Conservation (phyloP, 2,113 vertebrate species). For the Desmodus rotundus region DNA sequence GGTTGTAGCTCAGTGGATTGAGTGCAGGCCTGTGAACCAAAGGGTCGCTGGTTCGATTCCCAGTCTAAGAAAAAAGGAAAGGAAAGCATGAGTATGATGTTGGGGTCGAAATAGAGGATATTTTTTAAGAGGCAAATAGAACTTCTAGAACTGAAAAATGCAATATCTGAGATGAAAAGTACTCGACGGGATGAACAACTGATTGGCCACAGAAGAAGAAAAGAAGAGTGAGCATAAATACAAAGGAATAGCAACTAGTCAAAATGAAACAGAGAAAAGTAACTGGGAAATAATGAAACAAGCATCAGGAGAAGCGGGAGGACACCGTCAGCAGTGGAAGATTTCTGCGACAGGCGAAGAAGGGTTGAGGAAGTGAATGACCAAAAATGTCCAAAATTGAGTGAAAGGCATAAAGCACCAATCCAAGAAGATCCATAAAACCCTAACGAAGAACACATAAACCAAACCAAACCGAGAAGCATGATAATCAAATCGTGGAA, state of each 20-base stretch:
- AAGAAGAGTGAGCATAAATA: neutral
- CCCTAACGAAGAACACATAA: neutral
- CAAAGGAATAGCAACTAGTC: neutral
- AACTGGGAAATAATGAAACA: neutral
- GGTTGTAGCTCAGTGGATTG: too few relatives aligned
- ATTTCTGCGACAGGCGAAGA: neutral
- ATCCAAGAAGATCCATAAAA: neutral
- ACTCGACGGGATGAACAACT: neutral
- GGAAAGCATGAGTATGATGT: neutral
- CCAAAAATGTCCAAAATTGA: neutral
- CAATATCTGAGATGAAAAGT: neutral
- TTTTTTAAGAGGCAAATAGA: neutral
- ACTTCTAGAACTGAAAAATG: neutral
- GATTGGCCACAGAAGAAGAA: neutral
- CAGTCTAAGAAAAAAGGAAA: neutral
- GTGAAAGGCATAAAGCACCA: neutral
- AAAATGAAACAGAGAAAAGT: neutral
- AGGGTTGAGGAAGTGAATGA: neutral
- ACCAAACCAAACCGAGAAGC: neutral
- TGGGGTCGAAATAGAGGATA: neutral
- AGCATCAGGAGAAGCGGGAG: neutral
- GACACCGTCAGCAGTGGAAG: neutral
- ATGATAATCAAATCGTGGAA: neutral
- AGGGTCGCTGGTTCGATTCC: too few relatives aligned
- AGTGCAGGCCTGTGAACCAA: too few relatives aligned